phyloP scores from a whole-genome alignment of 53 echinoderm and acorn worm genomes.

The Paracentrotus lividus region DNA sequence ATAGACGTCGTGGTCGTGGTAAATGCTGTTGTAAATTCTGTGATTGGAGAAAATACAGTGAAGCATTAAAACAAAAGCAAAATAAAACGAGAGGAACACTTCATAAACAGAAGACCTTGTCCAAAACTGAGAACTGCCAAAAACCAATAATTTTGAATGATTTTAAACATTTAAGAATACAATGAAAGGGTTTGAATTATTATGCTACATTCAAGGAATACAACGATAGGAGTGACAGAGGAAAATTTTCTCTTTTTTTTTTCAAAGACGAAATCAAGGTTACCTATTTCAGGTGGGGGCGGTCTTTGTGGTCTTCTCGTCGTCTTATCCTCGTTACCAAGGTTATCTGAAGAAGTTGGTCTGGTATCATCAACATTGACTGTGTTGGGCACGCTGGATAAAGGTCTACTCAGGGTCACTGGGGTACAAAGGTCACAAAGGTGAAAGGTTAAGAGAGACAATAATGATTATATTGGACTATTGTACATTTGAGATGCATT shows the following conservation, averaged over 20 bases:
- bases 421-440: conserved; percentile 12
- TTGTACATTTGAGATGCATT: background rate
- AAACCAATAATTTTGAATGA: too few species aligned
- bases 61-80: too few species aligned
- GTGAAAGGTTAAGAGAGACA: background rate
- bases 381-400: conserved; percentile 61
- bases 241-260: too few species aligned
- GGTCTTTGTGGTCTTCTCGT: conserved; percentile 65
- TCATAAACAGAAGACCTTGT: too few species aligned
- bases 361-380: conserved; percentile 33
- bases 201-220: too few species aligned
- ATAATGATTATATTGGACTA: background rate
- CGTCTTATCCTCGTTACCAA: conserved; percentile 51
- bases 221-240: too few species aligned
- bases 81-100: too few species aligned
- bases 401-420: conserved; percentile 65
- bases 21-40: conserved; percentile 70
- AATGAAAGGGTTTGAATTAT: too few species aligned
- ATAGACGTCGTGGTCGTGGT: conserved; percentile 73
- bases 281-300: conserved; percentile 63
- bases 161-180: too few species aligned
- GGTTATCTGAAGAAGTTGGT: conserved; percentile 52
- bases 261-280: background rate
- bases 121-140: too few species aligned
- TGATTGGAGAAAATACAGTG: too few species aligned